Percentiles rank a stretch among this genome's conserved stretches.
Evolutionary conservation across 2,113 vertebrate genomes (phyloP).

Genomic region (Marmota flaviventris): DNA sequence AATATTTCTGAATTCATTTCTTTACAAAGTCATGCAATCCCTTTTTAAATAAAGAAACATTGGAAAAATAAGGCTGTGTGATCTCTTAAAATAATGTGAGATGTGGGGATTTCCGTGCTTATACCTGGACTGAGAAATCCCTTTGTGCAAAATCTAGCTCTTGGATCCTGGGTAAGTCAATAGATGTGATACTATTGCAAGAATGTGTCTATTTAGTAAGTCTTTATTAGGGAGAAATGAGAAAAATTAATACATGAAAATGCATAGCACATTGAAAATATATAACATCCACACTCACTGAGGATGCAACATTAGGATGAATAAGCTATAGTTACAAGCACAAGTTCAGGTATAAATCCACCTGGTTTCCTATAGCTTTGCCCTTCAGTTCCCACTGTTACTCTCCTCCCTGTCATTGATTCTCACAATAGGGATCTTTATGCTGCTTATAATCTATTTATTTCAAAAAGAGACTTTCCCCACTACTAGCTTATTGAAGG

Average conservation of each 20-base stretch:
- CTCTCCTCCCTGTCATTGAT: not conserved
- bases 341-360: not conserved
- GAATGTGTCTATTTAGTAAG: not conserved
- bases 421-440: not conserved
- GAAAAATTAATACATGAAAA: not conserved
- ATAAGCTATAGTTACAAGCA: not conserved
- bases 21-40: not conserved
- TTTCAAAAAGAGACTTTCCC: not conserved
- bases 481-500: not conserved
- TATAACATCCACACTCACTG: not conserved
- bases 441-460: not conserved
- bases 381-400: not conserved
- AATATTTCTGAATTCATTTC: constrained; percentile 2
- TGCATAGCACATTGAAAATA: not conserved
- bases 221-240: not conserved
- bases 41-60: not conserved
- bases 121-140: too few relatives aligned
- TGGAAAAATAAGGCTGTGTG: not conserved
- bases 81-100: not conserved
- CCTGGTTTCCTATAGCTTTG: not conserved
- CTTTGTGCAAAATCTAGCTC: too few relatives aligned
- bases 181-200: not conserved
- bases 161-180: too few relatives aligned
- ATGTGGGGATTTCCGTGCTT: not conserved
- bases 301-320: not conserved